Percentiles rank a stretch among this genome's conserved stretches.
These are phyloP conservation scores for Epizoanthus stellaris DNA, from an alignment of 92 coral and sea anemone species.

Conservation along the genomic window DNA sequence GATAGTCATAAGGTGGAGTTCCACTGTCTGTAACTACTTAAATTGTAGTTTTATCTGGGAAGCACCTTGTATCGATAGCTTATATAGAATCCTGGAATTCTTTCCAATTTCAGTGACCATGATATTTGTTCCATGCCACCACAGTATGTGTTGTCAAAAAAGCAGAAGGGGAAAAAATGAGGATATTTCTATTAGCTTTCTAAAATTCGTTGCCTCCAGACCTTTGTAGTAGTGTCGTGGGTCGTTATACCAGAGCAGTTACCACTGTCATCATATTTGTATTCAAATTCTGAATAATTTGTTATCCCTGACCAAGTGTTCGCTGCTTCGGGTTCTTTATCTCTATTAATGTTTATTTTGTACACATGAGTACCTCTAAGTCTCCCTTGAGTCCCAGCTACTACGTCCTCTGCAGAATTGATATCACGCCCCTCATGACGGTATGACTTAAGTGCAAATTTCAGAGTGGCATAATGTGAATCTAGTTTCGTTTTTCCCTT, in stretches of 20 bases:
- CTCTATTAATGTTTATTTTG: constrained; percentile 39
- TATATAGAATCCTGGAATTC: no score
- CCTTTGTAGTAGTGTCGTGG: neutral
- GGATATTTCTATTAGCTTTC: no score
- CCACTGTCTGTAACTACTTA: no score
- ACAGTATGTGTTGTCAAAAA: no score
- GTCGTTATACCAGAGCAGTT: neutral
- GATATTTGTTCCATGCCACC: no score
- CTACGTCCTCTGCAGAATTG: constrained; percentile 4
- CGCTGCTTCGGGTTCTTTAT: constrained; percentile 42
- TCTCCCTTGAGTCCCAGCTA: constrained; percentile 27
- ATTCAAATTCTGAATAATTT: constrained; percentile 40
- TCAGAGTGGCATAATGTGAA: constrained; percentile 48
- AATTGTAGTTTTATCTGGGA: no score
- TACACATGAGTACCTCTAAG: constrained; percentile 55
- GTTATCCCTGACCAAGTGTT: constrained; percentile 57
- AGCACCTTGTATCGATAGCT: no score
- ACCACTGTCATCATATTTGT: constrained; percentile 3
- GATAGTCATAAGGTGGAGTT: no score
- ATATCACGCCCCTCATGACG: constrained; percentile 20
- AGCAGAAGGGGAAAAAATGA: no score
- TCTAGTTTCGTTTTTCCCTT: constrained; percentile 57
- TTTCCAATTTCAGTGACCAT: no score
- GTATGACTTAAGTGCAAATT: constrained; percentile 20
- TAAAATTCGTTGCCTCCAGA: no score